A percentile compares a stretch with the other conserved stretches of the same genome.
Evolutionary conservation across 1,140 invertebrate species (phyloP).

Genomic region (Coelopa frigida): DNA sequence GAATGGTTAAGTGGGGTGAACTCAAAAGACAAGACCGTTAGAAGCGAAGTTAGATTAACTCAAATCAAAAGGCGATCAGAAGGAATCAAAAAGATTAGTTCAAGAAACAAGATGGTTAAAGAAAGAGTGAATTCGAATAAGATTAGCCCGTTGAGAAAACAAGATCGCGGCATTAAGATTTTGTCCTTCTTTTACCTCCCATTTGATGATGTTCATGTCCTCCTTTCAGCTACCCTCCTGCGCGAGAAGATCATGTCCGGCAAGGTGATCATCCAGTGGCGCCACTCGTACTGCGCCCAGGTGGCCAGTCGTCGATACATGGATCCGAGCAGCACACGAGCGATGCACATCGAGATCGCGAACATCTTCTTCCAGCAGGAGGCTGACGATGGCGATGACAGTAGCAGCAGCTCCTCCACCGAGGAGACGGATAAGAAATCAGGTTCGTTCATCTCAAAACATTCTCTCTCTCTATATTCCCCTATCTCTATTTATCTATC

Average conservation of each 20-base stretch:
- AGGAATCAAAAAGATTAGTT: too few species aligned
- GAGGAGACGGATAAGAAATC: conserved; percentile 47
- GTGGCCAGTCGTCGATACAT: conserved; percentile 60
- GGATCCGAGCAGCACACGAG: conserved; percentile 53
- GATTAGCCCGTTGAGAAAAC: too few species aligned
- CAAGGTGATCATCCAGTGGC: conserved; percentile 63
- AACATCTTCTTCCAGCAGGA: conserved; percentile 64
- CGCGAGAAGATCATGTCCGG: conserved; percentile 67
- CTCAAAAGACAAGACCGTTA: too few species aligned
- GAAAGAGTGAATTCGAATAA: too few species aligned
- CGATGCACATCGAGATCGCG: conserved; percentile 63
- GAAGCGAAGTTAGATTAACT: too few species aligned
- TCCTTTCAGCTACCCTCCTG: conserved; percentile 49
- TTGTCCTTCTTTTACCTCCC: too few species aligned
- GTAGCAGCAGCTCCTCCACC: conserved; percentile 46
- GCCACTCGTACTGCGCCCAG: conserved; percentile 55
- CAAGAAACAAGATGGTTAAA: too few species aligned
- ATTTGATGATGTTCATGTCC: too few species aligned
- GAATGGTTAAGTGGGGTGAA: too few species aligned
- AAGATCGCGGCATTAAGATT: too few species aligned
- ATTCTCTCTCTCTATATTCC: neutral
- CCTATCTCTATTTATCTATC: neutral
- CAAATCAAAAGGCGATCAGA: too few species aligned
- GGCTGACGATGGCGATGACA: conserved; percentile 34
- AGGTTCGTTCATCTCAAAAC: conserved; percentile 7